Evolutionary conservation across 2,888 invertebrate genomes (phyloP), one percentile per base, ranked within the genome.

Genomic region (Caenorhabditis virilis): DNA sequence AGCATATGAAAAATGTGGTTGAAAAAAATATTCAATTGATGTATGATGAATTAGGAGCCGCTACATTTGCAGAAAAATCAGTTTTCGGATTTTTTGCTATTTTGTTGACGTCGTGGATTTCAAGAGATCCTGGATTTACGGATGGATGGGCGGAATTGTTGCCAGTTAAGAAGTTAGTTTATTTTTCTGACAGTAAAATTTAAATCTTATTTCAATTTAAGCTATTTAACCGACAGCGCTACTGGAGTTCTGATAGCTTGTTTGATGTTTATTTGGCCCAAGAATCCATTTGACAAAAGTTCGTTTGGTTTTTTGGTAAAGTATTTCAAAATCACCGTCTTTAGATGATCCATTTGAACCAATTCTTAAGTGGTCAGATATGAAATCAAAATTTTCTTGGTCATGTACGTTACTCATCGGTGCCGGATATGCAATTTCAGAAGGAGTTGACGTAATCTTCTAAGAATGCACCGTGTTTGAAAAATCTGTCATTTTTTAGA

Each of bases 361-460:
- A 23, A 68, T 74, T 47, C 57, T 74, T 16, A 66, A 57, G n/a
- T 74, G 73, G 73, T 46, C 46, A 11, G 58, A 55, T 27, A 68
- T 74, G 66, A 69, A 74, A 22, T 52, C 36, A 20, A 69, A 69
- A 51, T 68, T 48, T 33, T 60, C 68, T 13, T 74, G 73, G 73
- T 66, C 66, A 0, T 71, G 71, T 39, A 56, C 65, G 4, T 46
- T 74, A 18, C 51, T 74, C n/a, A 71, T 74, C 25, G 73, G 66
- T 2, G 70, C 69, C 25, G 73, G 73, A 1, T 74, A 67, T 43
- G 73, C 73, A 1, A 63, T 74, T 30, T 71, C 73, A 2, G 58
- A 71, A 30, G 73, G 64, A 4, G 70, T 74, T 22, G 57, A 66
- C n/a, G n/a, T n/a, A n/a, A n/a, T n/a, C n/a, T n/a, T n/a, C n/a